phyloP scores from a whole-genome alignment of 2,113 vertebrate species.

The Odobenus rosmarus region DNA sequence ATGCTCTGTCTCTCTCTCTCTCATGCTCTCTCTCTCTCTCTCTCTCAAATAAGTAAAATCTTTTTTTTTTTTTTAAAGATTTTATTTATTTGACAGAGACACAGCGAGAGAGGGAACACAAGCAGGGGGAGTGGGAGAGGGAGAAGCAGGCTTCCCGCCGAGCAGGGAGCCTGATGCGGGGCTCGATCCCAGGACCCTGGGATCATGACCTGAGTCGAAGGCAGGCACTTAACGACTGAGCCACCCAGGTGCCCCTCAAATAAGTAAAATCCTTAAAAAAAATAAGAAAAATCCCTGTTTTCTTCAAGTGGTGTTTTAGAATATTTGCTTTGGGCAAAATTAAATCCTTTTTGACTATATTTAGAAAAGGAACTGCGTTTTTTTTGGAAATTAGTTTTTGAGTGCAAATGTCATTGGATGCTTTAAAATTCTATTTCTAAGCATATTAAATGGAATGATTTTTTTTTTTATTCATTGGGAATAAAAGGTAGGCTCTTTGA shows the following conservation, averaged over 20 bases:
- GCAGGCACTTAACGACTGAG: too few species aligned
- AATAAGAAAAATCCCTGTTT: not conserved
- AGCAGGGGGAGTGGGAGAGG: too few species aligned
- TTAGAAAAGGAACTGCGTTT: conserved; percentile 48
- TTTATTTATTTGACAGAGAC: too few species aligned
- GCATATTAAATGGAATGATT: conserved; percentile 39
- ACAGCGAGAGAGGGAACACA: too few species aligned
- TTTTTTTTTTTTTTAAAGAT: too few species aligned
- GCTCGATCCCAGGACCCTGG: too few species aligned
- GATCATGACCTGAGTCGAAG: too few species aligned
- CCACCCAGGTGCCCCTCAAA: too few species aligned
- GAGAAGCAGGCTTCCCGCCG: too few species aligned
- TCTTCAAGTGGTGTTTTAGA: conserved; percentile 52
- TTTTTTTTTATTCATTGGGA: conserved; percentile 68
- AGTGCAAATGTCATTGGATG: conserved; percentile 44
- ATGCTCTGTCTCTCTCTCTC: not conserved
- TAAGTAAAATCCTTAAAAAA: not conserved
- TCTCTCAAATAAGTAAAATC: not conserved
- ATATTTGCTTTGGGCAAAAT: conserved; percentile 59
- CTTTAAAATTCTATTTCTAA: conserved; percentile 53
- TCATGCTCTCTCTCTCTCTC: not conserved
- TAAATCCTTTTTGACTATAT: conserved; percentile 42
- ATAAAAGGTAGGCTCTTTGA: conserved; percentile 70
- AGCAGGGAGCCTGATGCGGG: too few species aligned
- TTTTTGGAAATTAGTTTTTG: conserved; percentile 58